Base-by-base conservation (phyloP, 2,113 vertebrate species). In the Atlantisia rogersi region DNA sequence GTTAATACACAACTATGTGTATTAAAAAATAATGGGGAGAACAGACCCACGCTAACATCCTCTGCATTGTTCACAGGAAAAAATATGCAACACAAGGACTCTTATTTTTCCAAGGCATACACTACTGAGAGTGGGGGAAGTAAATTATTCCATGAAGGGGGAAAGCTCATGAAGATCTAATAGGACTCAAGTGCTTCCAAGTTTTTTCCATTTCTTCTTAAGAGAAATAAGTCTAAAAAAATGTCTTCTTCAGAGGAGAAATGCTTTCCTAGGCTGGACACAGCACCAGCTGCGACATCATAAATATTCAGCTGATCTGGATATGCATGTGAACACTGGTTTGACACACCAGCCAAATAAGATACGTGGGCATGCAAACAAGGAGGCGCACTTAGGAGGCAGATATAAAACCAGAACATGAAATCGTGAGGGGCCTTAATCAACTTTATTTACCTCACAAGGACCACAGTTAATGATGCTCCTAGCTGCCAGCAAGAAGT, bases 31-130 rank as follows among this genome's bases (percentile, higher is more conserved):
- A 79, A 24, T 10, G 15, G 28, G 11, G 18, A 37, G 24, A 56
- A 35, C 21, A 77, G 60, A 28, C 12, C 56, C 11, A 44, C 0
- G 0, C 15, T 40, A 29, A 35, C 62, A 7, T 40, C n/a, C 25
- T 58, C 75, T 68, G 31, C 25, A 46, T 9, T 1, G 1, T 10
- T 11, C 16, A 50, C 4, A 35, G 13, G 6, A 11, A 53, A 50
- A 8, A 3, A 6, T 7, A 5, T 6, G 18, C 8, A 63, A 46
- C 42, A 46, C 16, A 68, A 76, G 13, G 13, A 14, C 32, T 58
- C 32, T 44, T 28, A 31, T n/a, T 6, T 44, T 59, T 75, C 60
- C 39, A 77, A 48, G 10, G 8, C 7, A 20, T 40, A 26, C 11
- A 14, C 7, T 28, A 31, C 14, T 9, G 52, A 22, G 32, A 28